phyloP scores from a whole-genome alignment of 2,888 invertebrate genomes.

The Tetranychus piercei region DNA sequence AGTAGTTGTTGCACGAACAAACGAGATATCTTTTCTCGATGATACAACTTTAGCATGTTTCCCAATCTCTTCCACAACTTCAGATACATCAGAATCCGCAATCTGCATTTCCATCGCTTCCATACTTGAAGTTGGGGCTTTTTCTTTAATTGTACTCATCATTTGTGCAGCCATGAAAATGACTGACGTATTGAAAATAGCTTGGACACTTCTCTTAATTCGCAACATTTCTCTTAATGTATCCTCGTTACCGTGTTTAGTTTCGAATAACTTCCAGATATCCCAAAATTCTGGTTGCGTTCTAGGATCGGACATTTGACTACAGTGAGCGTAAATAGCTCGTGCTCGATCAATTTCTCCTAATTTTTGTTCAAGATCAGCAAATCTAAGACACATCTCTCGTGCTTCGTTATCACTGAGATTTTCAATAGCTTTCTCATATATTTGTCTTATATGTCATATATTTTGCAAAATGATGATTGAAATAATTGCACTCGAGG shows the following conservation, averaged over 20 bases:
- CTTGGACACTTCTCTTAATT: conserved; percentile 90
- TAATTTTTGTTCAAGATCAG: conserved; percentile 92
- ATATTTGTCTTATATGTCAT: conserved; percentile 65
- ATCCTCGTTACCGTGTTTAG: conserved; percentile 95
- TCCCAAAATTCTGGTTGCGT: conserved; percentile 84
- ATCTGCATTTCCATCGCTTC: conserved; percentile 52
- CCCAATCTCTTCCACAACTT: not conserved
- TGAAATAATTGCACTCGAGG: too few relatives aligned
- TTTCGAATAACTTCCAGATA: conserved; percentile 98
- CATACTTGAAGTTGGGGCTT: conserved; percentile 60
- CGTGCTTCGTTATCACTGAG: conserved; percentile 70
- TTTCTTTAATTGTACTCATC: conserved; percentile 45
- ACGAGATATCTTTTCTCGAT: not conserved
- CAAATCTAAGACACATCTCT: conserved; percentile 87
- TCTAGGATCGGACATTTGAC: conserved; percentile 96
- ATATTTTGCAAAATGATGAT: too few relatives aligned
- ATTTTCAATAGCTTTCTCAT: conserved; percentile 89
- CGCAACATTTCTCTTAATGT: conserved; percentile 97
- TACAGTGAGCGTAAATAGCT: conserved; percentile 91
- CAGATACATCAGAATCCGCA: not conserved
- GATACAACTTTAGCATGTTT: not conserved
- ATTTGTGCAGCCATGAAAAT: conserved; percentile 99
- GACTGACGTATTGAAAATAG: conserved; percentile 50
- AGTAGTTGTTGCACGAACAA: not conserved
- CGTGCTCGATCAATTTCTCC: conserved; percentile 95